Percentiles rank a stretch among this genome's conserved stretches.
phyloP scores from a whole-genome alignment of 1,140 invertebrate species.

The Heliconius himera region DNA sequence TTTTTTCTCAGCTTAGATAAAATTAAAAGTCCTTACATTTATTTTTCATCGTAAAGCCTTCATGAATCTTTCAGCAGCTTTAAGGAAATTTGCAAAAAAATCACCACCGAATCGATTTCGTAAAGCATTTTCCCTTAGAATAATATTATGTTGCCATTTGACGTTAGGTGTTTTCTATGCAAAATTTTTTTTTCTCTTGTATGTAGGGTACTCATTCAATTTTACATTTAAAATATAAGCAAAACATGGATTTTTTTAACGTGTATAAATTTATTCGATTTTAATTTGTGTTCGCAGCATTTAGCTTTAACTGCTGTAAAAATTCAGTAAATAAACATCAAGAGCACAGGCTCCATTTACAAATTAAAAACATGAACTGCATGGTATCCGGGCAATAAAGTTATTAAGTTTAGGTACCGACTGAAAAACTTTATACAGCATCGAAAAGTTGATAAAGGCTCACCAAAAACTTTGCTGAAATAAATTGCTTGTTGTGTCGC shows the following conservation, averaged over 20 bases:
- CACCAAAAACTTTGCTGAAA: slow-evolving; percentile 63
- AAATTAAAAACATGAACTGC: slow-evolving; percentile 59
- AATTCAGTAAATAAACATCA: slow-evolving; percentile 18
- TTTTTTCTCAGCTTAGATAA: slow-evolving; percentile 41
- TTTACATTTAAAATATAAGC: background rate
- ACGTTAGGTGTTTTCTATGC: background rate
- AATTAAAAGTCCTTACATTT: slow-evolving; percentile 45
- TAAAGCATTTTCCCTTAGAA: slow-evolving; percentile 20
- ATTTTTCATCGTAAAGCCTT: slow-evolving; percentile 39
- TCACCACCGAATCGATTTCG: slow-evolving; percentile 26
- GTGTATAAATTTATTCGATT: background rate
- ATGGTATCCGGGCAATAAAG: slow-evolving; percentile 58
- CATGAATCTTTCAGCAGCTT: slow-evolving; percentile 45
- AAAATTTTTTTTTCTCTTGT: background rate
- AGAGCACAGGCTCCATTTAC: slow-evolving; percentile 42
- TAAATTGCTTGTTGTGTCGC: slow-evolving; percentile 48
- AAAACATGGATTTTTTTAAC: background rate
- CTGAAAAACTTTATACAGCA: slow-evolving; percentile 48
- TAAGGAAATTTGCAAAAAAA: slow-evolving; percentile 40
- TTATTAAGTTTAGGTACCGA: slow-evolving; percentile 57
- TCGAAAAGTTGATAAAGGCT: slow-evolving; percentile 53
- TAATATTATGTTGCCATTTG: slow-evolving; percentile 14
- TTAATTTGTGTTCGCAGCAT: slow-evolving; percentile 20
- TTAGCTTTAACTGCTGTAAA: slow-evolving; percentile 10
- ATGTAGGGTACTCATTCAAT: background rate